Conservation (phyloP, 2,888 invertebrate genomes). For the Labia minor region DNA sequence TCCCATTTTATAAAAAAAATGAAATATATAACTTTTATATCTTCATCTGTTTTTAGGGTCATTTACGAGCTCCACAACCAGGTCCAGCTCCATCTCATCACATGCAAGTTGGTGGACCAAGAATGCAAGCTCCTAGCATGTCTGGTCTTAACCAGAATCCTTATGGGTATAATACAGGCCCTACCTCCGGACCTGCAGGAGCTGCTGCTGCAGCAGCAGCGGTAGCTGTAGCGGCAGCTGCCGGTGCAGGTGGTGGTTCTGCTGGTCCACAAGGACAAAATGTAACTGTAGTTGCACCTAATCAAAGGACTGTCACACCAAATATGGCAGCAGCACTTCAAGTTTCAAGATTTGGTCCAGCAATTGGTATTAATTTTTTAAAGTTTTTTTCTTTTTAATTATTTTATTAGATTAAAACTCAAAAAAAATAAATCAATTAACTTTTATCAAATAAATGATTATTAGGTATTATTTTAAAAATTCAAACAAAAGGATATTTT, state of each 20-base stretch:
- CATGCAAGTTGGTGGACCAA: background rate
- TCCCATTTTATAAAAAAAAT: too few relatives aligned
- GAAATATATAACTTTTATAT: background rate
- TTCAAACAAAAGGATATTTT: too few relatives aligned
- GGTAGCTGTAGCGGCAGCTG: constrained; percentile 29
- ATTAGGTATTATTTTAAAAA: too few relatives aligned
- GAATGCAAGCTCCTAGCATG: background rate
- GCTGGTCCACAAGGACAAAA: constrained; percentile 29
- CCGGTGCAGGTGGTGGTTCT: constrained; percentile 25
- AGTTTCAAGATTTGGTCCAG: constrained; percentile 33
- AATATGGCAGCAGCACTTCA: constrained; percentile 36
- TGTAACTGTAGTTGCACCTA: constrained; percentile 45
- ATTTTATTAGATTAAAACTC: too few relatives aligned
- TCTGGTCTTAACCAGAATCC: background rate
- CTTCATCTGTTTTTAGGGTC: background rate
- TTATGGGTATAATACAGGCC: background rate
- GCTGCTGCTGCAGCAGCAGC: constrained; percentile 28
- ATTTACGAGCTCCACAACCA: constrained; percentile 5
- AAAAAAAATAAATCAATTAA: too few relatives aligned
- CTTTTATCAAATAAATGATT: too few relatives aligned
- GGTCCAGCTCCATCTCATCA: background rate
- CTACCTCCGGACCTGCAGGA: background rate
- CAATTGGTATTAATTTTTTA: constrained; percentile 22
- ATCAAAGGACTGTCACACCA: constrained; percentile 37
- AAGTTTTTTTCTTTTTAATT: too few relatives aligned